Evolutionary conservation across 2,113 vertebrate species (phyloP).

Genomic region (Platichthys flesus): DNA sequence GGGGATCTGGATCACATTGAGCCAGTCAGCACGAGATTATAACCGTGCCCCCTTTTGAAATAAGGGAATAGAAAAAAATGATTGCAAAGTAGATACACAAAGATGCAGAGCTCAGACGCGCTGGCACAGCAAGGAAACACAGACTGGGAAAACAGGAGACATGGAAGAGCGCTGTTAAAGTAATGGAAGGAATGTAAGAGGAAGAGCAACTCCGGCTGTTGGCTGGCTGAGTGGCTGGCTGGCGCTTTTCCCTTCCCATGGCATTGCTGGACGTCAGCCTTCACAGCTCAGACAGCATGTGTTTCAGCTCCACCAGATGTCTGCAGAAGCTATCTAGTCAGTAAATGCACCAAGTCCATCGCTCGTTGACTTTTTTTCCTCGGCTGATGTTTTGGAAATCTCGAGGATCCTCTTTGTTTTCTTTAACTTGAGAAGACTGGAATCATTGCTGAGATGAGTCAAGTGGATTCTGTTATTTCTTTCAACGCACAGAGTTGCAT

Average conservation of each 20-base stretch:
- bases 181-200: conserved; percentile 46
- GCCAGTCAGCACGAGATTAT: conserved; percentile 29
- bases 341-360: conserved; percentile 6
- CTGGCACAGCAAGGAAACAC: background rate
- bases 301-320: conserved; percentile 29
- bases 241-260: conserved; percentile 11
- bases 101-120: background rate
- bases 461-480: background rate
- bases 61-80: background rate
- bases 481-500: too few relatives aligned
- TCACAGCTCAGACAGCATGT: conserved; percentile 27
- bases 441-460: background rate
- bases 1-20: conserved; percentile 27
- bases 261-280: conserved; percentile 38
- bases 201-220: conserved; percentile 24
- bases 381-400: conserved; percentile 5
- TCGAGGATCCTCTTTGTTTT: background rate
- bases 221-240: background rate
- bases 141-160: background rate
- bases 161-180: background rate
- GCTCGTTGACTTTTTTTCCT: background rate
- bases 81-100: conserved; percentile 3
- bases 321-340: conserved; percentile 24
- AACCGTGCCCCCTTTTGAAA: conserved; percentile 15
- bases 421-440: conserved; percentile 6